Conservation (phyloP, 2,888 invertebrate species). For the Anthophora plumipes region DNA sequence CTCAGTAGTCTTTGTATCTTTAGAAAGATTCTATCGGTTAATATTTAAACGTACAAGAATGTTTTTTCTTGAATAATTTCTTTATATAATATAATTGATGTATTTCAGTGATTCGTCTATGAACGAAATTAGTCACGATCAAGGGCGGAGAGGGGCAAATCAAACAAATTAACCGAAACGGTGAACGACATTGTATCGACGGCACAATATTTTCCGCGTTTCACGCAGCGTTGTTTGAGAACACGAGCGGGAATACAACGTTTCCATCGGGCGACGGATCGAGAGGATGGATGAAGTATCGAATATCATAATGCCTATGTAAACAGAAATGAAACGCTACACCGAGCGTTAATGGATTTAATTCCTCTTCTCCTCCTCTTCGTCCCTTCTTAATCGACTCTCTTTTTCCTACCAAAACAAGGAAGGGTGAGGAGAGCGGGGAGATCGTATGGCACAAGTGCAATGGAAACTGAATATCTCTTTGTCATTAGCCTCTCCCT, state of each 20-base stretch:
- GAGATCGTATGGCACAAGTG: conserved; percentile 62
- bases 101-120: no score
- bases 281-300: conserved; percentile 77
- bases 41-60: no score
- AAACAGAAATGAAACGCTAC: conserved; percentile 83
- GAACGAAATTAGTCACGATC: background rate
- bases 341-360: conserved; percentile 82
- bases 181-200: background rate
- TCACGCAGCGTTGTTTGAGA: conserved; percentile 1
- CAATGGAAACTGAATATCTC: conserved; percentile 58
- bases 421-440: background rate
- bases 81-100: no score
- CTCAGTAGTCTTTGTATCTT: no score
- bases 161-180: conserved; percentile 9
- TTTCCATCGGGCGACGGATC: conserved; percentile 56
- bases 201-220: background rate
- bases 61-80: no score
- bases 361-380: conserved; percentile 62
- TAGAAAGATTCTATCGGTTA: no score
- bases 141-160: no score
- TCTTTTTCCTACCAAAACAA: background rate
- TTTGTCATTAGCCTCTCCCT: conserved; percentile 5
- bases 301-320: conserved; percentile 81
- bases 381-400: conserved; percentile 13
- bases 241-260: conserved; percentile 10